phyloP scores from a whole-genome alignment of 1,140 invertebrate genomes.

The Bemisia tabaci region DNA sequence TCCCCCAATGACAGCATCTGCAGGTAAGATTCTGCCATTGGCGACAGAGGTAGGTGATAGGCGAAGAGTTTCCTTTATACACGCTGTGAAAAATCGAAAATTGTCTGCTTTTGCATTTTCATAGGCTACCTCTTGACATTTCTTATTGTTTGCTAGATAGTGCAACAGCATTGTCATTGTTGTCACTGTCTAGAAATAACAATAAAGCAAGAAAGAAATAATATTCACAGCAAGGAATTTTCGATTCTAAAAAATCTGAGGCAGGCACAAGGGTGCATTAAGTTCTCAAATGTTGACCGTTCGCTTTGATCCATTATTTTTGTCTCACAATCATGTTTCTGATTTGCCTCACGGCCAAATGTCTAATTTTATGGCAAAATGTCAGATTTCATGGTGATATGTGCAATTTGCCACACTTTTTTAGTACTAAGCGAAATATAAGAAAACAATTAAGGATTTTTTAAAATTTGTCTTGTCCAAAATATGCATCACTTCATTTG shows the following conservation, averaged over 20 bases:
- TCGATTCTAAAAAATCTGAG: constrained; percentile 17
- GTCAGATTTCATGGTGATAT: too few species aligned
- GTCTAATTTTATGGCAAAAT: too few species aligned
- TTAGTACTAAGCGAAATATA: too few species aligned
- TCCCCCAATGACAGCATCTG: constrained; percentile 31
- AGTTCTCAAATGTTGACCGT: too few species aligned
- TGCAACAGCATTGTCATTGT: constrained; percentile 38
- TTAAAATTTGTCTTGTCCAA: too few species aligned
- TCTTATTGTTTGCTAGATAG: constrained; percentile 42
- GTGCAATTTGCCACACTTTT: too few species aligned
- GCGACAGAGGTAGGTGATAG: constrained; percentile 34
- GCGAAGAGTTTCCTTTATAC: constrained; percentile 50
- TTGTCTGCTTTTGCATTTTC: constrained; percentile 39
- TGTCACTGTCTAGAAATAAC: constrained; percentile 34
- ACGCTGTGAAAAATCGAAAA: constrained; percentile 39
- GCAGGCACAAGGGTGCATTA: too few species aligned
- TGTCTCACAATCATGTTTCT: too few species aligned
- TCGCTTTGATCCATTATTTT: too few species aligned
- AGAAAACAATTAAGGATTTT: too few species aligned
- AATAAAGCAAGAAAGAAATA: constrained; percentile 8
- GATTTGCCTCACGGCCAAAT: too few species aligned
- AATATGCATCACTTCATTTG: too few species aligned
- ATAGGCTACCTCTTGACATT: constrained; percentile 29
- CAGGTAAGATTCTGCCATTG: constrained; percentile 32
- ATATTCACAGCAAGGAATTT: background rate